phyloP scores from a whole-genome alignment of 1,140 invertebrate species.

The Musca vetustissima region DNA sequence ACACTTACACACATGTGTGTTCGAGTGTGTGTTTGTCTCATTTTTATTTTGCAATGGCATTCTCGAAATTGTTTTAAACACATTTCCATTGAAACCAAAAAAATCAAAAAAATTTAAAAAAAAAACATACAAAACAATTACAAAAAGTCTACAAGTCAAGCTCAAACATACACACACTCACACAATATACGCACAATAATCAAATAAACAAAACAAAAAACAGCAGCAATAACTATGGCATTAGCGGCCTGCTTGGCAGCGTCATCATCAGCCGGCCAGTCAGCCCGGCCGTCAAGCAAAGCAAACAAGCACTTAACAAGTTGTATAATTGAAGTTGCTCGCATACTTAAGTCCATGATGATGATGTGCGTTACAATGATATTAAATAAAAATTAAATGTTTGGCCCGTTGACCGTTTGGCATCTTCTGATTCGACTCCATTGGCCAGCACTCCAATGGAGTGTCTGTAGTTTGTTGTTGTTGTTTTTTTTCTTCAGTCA shows the following conservation, averaged over 20 bases:
- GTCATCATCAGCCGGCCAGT: not conserved
- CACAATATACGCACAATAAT: not conserved
- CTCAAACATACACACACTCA: too few species aligned
- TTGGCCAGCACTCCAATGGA: too few species aligned
- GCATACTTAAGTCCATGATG: not conserved
- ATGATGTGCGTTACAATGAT: slow-evolving; percentile 17
- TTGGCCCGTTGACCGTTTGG: not conserved
- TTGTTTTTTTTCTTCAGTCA: too few species aligned
- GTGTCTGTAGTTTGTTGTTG: too few species aligned
- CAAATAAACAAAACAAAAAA: not conserved
- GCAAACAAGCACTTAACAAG: slow-evolving; percentile 11
- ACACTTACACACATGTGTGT: too few species aligned
- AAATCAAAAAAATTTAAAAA: slow-evolving; percentile 5
- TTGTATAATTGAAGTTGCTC: slow-evolving; percentile 9
- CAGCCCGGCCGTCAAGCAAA: not conserved
- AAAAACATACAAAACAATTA: slow-evolving; percentile 17
- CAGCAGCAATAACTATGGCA: not conserved
- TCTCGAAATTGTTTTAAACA: slow-evolving; percentile 26
- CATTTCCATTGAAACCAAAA: slow-evolving; percentile 27
- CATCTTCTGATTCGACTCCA: too few species aligned
- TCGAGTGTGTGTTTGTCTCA: not conserved
- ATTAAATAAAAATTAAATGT: slow-evolving; percentile 24
- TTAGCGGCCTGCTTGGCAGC: not conserved
- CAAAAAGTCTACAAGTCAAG: not conserved
- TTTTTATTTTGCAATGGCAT: slow-evolving; percentile 22